A percentile compares a stretch with the other conserved stretches of the same genome.
phyloP scores from a whole-genome alignment of 2,113 vertebrate species.

The Caracal caracal region DNA sequence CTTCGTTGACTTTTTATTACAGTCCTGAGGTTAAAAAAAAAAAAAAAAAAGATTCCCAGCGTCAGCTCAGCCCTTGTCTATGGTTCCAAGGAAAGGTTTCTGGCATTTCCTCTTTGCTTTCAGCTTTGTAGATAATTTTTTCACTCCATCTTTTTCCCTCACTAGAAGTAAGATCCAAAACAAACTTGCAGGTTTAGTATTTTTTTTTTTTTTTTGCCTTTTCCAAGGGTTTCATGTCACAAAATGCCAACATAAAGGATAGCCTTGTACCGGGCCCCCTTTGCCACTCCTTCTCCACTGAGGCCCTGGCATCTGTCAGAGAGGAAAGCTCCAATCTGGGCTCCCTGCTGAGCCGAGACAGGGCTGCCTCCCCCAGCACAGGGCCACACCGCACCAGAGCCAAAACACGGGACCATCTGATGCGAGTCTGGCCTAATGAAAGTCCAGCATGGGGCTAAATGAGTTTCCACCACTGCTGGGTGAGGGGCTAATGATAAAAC shows the following conservation, averaged over 20 bases:
- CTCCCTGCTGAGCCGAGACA: constrained; percentile 89
- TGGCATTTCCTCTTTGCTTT: constrained; percentile 85
- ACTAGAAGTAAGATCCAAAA: constrained; percentile 24
- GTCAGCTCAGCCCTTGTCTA: constrained; percentile 87
- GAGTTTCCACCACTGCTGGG: constrained; percentile 96
- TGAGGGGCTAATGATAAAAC: constrained; percentile 97
- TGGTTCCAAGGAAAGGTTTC: constrained; percentile 83
- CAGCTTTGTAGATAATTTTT: neutral
- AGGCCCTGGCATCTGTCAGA: constrained; percentile 92
- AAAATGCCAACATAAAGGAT: constrained; percentile 72
- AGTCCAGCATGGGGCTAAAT: constrained; percentile 99
- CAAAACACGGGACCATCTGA: constrained; percentile 95
- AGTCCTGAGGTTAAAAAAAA: constrained; percentile 88
- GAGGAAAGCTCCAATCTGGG: constrained; percentile 82
- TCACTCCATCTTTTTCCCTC: constrained; percentile 38
- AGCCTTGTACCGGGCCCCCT: constrained; percentile 60
- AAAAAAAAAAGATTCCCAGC: constrained; percentile 85
- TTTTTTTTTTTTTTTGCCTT: neutral
- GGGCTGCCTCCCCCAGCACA: constrained; percentile 86
- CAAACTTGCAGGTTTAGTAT: neutral
- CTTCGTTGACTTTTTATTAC: constrained; percentile 96
- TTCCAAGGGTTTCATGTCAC: constrained; percentile 66
- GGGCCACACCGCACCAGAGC: constrained; percentile 86
- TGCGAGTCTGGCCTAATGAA: constrained; percentile 99
- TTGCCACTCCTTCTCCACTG: constrained; percentile 63